These are phyloP conservation scores for Gila robusta DNA, from an alignment of 2,797 vertebrate species.

Conservation along the genomic window DNA sequence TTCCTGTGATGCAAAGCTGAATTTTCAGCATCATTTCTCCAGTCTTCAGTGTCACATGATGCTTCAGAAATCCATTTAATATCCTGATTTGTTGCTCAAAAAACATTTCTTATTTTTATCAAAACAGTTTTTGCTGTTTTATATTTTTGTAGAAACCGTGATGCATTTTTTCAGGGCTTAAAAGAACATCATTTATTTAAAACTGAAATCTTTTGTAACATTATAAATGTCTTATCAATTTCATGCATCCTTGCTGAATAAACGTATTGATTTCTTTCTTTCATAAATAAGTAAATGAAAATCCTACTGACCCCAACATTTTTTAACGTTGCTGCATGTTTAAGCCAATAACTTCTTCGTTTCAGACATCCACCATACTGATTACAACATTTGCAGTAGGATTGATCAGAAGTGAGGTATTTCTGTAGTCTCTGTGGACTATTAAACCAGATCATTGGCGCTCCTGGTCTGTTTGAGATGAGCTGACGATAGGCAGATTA, in stretches of 20 bases:
- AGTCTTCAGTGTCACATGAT: not conserved
- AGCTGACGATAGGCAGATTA: constrained; percentile 44
- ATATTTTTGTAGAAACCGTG: too few species aligned
- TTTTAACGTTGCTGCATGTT: not conserved
- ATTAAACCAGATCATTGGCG: constrained; percentile 47
- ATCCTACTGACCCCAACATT: not conserved
- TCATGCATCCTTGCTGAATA: not conserved
- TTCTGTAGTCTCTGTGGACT: constrained; percentile 38
- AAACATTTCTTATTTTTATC: not conserved
- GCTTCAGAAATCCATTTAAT: not conserved
- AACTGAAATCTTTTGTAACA: not conserved
- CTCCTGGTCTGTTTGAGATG: constrained; percentile 33
- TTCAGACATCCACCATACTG: constrained; percentile 20
- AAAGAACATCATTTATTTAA: too few species aligned
- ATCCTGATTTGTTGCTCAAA: not conserved
- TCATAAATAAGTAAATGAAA: not conserved
- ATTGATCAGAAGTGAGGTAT: constrained; percentile 30
- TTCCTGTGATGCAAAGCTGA: not conserved
- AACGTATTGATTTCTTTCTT: not conserved
- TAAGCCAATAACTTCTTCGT: not conserved
- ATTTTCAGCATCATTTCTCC: not conserved
- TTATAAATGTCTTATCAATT: not conserved
- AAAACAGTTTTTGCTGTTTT: not conserved
- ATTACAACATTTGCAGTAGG: constrained; percentile 50
- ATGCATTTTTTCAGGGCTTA: too few species aligned